Evolutionary conservation across 2,113 vertebrate species (phyloP).

Genomic region (Rhombomys opimus): DNA sequence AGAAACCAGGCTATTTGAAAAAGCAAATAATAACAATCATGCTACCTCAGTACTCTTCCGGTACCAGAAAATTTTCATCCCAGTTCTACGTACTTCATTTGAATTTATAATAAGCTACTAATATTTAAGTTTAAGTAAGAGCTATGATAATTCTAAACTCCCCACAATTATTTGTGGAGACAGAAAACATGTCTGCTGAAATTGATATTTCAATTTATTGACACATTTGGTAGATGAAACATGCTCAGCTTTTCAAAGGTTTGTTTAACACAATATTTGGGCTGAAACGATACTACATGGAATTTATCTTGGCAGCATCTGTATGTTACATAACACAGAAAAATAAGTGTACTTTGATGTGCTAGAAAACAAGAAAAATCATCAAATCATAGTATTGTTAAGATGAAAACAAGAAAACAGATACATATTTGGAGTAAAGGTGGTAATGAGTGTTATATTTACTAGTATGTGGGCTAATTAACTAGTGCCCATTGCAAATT

Average conservation of each 20-base stretch:
- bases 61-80: neutral
- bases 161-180: constrained; percentile 51
- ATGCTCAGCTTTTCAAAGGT: constrained; percentile 47
- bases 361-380: neutral
- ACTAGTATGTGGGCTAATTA: neutral
- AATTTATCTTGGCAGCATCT: constrained; percentile 46
- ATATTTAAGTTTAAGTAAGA: constrained; percentile 54
- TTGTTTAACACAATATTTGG: constrained; percentile 58
- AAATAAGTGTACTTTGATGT: neutral
- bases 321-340: constrained; percentile 20
- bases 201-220: constrained; percentile 62
- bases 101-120: constrained; percentile 25
- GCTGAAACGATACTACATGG: neutral
- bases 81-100: neutral
- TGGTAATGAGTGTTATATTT: neutral
- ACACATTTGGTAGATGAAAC: constrained; percentile 46
- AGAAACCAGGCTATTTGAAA: constrained; percentile 15
- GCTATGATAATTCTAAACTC: neutral
- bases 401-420: neutral
- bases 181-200: constrained; percentile 51
- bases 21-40: constrained; percentile 26
- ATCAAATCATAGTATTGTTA: neutral
- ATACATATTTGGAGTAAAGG: neutral
- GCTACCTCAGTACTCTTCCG: neutral
- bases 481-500: neutral